Percentiles rank a stretch among this genome's conserved stretches.
Conservation (phyloP, 2,888 invertebrate genomes). For the Rotaria magnacalcarata region DNA sequence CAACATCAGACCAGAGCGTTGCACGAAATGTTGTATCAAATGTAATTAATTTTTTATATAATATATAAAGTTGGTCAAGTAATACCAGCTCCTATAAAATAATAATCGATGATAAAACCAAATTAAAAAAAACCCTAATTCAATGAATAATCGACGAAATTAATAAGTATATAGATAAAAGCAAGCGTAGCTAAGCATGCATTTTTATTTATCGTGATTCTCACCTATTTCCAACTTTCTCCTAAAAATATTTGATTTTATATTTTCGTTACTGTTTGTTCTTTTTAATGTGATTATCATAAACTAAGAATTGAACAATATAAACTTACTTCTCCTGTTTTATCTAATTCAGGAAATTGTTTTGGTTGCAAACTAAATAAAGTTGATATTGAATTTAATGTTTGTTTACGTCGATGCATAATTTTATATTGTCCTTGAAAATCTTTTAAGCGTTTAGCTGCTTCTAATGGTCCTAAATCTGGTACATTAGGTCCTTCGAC, state of each 20-base stretch:
- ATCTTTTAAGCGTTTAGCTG: conserved; percentile 55
- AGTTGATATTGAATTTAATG: conserved; percentile 59
- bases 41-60: conserved; percentile 58
- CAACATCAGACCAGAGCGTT: conserved; percentile 59
- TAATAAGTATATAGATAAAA: not conserved
- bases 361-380: conserved; percentile 58
- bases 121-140: not conserved
- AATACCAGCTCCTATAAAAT: conserved; percentile 54
- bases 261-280: not conserved
- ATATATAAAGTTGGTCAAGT: conserved; percentile 57
- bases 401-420: conserved; percentile 56
- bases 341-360: conserved; percentile 58
- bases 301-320: not conserved
- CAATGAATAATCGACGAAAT: not conserved
- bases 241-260: not conserved
- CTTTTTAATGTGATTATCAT: not conserved
- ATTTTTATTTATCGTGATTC: not conserved
- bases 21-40: conserved; percentile 57
- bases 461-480: conserved; percentile 55
- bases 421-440: conserved; percentile 56
- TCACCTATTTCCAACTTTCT: not conserved
- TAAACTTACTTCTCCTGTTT: conserved; percentile 56
- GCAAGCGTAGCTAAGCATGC: not conserved
- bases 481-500: conserved; percentile 50
- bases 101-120: conserved; percentile 16